These are phyloP conservation scores for Pelmatolapia mariae DNA, from an alignment of 2,113 vertebrate species.

Conservation along the genomic window DNA sequence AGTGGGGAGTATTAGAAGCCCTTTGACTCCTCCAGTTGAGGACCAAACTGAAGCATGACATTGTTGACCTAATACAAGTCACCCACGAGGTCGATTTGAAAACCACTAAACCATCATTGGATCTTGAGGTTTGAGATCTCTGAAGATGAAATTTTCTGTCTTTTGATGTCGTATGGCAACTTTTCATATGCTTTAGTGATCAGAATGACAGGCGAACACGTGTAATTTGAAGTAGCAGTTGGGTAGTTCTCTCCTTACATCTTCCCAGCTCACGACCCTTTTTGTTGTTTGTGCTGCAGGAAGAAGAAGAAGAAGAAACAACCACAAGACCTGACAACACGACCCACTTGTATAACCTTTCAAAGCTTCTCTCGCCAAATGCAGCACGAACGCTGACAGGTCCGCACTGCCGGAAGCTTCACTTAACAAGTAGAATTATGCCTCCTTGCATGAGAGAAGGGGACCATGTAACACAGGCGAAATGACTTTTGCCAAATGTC, in stretches of 20 bases:
- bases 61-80: background rate
- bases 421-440: slow-evolving; percentile 44
- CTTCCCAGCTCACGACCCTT: background rate
- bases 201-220: background rate
- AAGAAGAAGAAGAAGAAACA: slow-evolving; percentile 4
- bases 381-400: slow-evolving; percentile 21
- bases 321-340: slow-evolving; percentile 32
- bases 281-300: slow-evolving; percentile 7
- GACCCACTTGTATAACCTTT: slow-evolving; percentile 53
- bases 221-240: background rate
- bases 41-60: background rate
- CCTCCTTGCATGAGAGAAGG: slow-evolving; percentile 17
- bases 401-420: slow-evolving; percentile 30
- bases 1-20: background rate
- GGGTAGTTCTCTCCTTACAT: background rate
- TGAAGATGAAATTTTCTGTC: background rate
- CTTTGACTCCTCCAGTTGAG: background rate
- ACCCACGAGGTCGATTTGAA: slow-evolving; percentile 1
- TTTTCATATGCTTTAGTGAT: background rate
- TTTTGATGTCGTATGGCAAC: background rate
- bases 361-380: slow-evolving; percentile 43
- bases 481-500: slow-evolving; percentile 62
- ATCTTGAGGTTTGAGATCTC: slow-evolving; percentile 38
- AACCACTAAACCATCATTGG: slow-evolving; percentile 12
- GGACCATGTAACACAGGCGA: slow-evolving; percentile 5